These are phyloP conservation scores for Pseudococcus jackbeardsleyi DNA, from an alignment of 2,888 invertebrate genomes.

Conservation along the genomic window DNA sequence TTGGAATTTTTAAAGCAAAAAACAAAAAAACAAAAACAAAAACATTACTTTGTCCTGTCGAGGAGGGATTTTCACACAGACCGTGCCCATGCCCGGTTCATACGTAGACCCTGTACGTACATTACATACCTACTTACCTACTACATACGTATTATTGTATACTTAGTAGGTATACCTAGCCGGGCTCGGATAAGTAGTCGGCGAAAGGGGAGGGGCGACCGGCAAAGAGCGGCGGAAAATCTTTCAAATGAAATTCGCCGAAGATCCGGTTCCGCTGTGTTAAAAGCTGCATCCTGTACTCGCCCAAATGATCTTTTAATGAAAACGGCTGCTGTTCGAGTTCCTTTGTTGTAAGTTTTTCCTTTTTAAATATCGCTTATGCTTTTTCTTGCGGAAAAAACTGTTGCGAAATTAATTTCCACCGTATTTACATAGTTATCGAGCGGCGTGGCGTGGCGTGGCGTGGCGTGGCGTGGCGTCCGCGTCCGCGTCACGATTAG, in stretches of 20 bases:
- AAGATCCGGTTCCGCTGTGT: conserved; percentile 60
- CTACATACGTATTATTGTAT: too few species aligned
- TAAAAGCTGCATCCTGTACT: conserved; percentile 63
- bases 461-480: not conserved
- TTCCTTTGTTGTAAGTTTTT: conserved; percentile 51
- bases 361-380: conserved; percentile 51
- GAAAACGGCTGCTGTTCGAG: conserved; percentile 46
- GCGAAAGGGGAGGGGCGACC: not conserved
- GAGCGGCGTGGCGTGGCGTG: not conserved
- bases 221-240: conserved; percentile 51
- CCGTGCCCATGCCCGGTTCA: too few species aligned
- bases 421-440: not conserved
- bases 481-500: not conserved
- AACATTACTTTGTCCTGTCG: too few species aligned
- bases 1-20: too few species aligned
- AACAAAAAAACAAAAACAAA: too few species aligned
- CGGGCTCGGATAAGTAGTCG: too few species aligned
- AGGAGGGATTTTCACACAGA: too few species aligned
- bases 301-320: conserved; percentile 63
- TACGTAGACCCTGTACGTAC: too few species aligned
- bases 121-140: too few species aligned
- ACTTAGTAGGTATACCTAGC: not conserved
- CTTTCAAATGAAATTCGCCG: conserved; percentile 61
- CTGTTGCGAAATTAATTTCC: conserved; percentile 43
- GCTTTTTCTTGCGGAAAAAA: conserved; percentile 24